Percentiles rank a stretch among this genome's conserved stretches.
These are phyloP conservation scores for Stenodera caucasica DNA, from an alignment of 2,888 invertebrate species.

Conservation along the genomic window DNA sequence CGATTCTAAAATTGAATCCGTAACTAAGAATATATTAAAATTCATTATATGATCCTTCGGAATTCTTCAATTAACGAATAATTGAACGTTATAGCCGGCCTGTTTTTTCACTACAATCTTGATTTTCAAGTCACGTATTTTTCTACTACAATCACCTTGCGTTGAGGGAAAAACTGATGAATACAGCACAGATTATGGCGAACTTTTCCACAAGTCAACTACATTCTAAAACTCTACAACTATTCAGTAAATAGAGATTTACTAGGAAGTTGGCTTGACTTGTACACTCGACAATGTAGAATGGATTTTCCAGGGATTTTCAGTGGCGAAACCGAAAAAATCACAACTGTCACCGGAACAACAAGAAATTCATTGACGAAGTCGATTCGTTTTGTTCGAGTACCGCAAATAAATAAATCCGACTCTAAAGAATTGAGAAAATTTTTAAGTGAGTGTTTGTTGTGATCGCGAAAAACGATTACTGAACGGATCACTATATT, in stretches of 20 bases:
- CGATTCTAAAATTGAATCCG: slow-evolving; percentile 36
- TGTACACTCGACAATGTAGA: not conserved
- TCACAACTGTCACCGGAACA: not conserved
- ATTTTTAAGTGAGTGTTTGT: too few relatives aligned
- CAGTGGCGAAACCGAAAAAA: not conserved
- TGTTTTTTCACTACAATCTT: slow-evolving; percentile 25
- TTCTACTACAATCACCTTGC: slow-evolving; percentile 14
- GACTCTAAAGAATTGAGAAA: too few relatives aligned
- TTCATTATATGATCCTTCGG: slow-evolving; percentile 39
- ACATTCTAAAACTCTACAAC: not conserved
- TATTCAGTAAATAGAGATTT: not conserved
- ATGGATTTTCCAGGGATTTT: not conserved
- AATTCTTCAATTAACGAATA: slow-evolving; percentile 41
- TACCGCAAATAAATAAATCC: slow-evolving; percentile 11
- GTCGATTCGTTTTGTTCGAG: not conserved
- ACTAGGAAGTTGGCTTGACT: slow-evolving; percentile 3
- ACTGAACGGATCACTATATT: not conserved
- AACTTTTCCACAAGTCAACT: slow-evolving; percentile 13
- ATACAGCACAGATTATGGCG: slow-evolving; percentile 17
- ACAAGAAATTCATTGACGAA: not conserved
- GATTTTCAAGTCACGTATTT: slow-evolving; percentile 33
- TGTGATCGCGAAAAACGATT: too few relatives aligned
- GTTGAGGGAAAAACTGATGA: slow-evolving; percentile 15
- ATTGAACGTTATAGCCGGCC: slow-evolving; percentile 40
- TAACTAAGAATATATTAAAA: slow-evolving; percentile 42